Conservation (phyloP, 1,140 invertebrate species). For the Colletes latitarsis region DNA sequence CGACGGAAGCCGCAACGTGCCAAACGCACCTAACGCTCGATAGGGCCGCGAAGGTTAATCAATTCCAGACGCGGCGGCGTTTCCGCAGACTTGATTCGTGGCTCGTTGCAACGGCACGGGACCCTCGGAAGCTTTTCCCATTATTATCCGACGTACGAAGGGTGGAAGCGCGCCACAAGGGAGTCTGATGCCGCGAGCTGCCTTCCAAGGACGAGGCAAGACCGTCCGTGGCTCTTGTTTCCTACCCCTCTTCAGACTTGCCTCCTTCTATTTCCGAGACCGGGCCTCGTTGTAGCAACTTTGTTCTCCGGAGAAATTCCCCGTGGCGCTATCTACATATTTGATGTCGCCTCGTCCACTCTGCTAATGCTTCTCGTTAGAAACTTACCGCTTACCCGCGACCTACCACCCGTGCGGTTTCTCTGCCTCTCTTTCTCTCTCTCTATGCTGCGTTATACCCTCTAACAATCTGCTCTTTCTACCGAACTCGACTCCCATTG, state of each 20-base stretch:
- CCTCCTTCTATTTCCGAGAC: constrained; percentile 43
- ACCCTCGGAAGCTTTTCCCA: constrained; percentile 57
- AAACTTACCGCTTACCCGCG: constrained; percentile 69
- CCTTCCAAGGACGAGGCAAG: constrained; percentile 60
- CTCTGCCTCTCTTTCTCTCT: constrained; percentile 13
- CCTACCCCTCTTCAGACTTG: constrained; percentile 16
- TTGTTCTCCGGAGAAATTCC: constrained; percentile 72
- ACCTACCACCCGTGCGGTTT: constrained; percentile 53
- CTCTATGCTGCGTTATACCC: neutral
- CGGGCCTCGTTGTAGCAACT: constrained; percentile 62
- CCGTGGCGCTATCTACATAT: constrained; percentile 74
- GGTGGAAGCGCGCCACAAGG: constrained; percentile 60
- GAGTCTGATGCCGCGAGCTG: constrained; percentile 62
- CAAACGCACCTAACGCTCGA: constrained; percentile 17
- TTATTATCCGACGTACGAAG: constrained; percentile 62
- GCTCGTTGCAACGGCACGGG: constrained; percentile 41
- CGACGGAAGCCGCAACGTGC: constrained; percentile 9
- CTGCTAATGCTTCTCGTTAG: constrained; percentile 72
- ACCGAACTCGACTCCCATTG: neutral
- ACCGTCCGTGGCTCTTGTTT: constrained; percentile 25
- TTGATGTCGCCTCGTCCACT: constrained; percentile 74
- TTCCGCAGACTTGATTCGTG: constrained; percentile 66
- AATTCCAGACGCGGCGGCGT: constrained; percentile 63
- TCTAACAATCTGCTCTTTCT: neutral
- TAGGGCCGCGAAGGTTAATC: constrained; percentile 54